Evolutionary conservation across 2,797 vertebrate genomes (phyloP).

Genomic region (Poeciliopsis paucimaculata): DNA sequence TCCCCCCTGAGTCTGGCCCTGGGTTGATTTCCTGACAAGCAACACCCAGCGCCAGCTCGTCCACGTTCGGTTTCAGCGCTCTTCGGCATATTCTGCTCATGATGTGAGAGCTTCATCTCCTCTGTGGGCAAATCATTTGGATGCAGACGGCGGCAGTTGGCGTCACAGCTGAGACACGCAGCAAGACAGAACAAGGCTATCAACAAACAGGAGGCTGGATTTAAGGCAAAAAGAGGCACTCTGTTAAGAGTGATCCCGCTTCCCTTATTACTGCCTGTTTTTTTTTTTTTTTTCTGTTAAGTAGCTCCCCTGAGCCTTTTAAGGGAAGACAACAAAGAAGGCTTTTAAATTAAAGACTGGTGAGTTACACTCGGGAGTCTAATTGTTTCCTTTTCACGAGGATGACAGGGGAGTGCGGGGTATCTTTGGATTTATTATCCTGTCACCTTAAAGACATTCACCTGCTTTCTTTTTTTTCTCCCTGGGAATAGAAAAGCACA

Average conservation of each 20-base stretch:
- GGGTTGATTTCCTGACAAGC: conserved; percentile 26
- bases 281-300: conserved; percentile 22
- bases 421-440: conserved; percentile 49
- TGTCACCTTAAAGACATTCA: conserved; percentile 41
- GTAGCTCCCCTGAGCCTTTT: conserved; percentile 57
- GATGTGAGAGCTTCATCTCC: conserved; percentile 19
- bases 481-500: not conserved
- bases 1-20: conserved; percentile 24
- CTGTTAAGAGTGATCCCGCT: conserved; percentile 32
- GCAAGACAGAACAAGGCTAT: conserved; percentile 43
- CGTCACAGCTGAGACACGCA: conserved; percentile 42
- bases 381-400: conserved; percentile 39
- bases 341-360: conserved; percentile 49
- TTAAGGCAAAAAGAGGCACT: conserved; percentile 21
- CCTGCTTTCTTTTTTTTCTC: not conserved
- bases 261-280: conserved; percentile 59
- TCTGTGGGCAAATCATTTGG: conserved; percentile 44
- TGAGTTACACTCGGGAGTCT: conserved; percentile 45
- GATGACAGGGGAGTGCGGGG: conserved; percentile 1
- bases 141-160: conserved; percentile 52
- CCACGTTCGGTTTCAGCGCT: conserved; percentile 48
- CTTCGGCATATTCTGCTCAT: conserved; percentile 29
- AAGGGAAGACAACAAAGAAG: conserved; percentile 21
- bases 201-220: conserved; percentile 43
- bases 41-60: conserved; percentile 36